Evolutionary conservation across 2,797 vertebrate species (phyloP), one percentile per base, ranked within the genome.

Genomic region (Hydrocynus forskahlii): DNA sequence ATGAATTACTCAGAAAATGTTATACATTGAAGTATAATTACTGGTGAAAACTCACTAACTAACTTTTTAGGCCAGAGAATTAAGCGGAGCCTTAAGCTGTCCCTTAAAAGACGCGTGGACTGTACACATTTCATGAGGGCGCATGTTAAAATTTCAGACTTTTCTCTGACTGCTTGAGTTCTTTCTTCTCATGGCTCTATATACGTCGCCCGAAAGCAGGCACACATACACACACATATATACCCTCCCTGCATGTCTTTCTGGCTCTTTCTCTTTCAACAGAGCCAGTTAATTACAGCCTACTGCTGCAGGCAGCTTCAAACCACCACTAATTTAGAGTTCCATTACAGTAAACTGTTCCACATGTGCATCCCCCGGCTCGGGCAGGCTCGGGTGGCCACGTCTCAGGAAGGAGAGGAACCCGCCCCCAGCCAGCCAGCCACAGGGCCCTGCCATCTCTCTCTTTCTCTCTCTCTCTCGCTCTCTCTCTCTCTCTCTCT

Each of bases 271-370:
- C 91, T 94, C 92, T 94, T 93, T 94, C 94, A 94, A 93, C 93
- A 95, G 93, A 94, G 93, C 92, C 92, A 94, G 93, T 95, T 95
- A 95, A 95, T 95, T 94, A 95, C 94, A 95, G 89, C 92, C 93
- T 94, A 93, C 92, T 92, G 94, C 94, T 94, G 92, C 92, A 94
- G 94, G 94, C 94, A 93, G 93, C 93, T 94, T 94, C 93, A 95
- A 95, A 94, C 94, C 93, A 92, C 93, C 93, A 93, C 93, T 95
- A 94, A 95, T 95, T 95, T 95, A 94, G 94, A 95, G 93, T 94
- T 95, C 93, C 94, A 95, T 95, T 95, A 94, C 93, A 93, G 93
- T 95, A 95, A 95, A 95, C 95, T 94, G 93, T 95, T 95, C 95
- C 95, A 95, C 94, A 95, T 95, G 95, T 95, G 93, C 89, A 89